A percentile compares a stretch with the other conserved stretches of the same genome.
Evolutionary conservation across 2,888 invertebrate genomes (phyloP).

Genomic region (Halictus quadricinctus): DNA sequence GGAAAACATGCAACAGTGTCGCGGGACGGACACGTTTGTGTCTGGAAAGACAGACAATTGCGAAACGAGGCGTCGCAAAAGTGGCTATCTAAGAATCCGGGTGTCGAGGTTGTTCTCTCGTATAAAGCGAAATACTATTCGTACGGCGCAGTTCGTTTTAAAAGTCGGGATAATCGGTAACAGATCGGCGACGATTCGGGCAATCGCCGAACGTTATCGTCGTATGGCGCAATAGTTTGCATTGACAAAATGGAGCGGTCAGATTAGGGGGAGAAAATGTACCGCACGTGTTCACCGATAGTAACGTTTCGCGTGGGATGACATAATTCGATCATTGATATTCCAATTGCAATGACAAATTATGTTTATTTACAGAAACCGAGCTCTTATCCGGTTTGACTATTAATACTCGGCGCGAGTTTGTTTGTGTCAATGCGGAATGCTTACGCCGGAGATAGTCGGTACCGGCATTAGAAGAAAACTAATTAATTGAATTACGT

Average conservation of each 20-base stretch:
- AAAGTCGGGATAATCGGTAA: neutral
- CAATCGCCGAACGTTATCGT: conserved; percentile 43
- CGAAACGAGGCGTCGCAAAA: neutral
- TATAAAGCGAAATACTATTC: neutral
- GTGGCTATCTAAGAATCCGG: neutral
- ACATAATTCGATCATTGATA: conserved; percentile 47
- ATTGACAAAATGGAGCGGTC: conserved; percentile 15
- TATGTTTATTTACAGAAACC: neutral
- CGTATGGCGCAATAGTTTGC: conserved; percentile 22
- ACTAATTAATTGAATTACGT: neutral
- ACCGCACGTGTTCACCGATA: conserved; percentile 30
- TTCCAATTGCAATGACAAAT: neutral
- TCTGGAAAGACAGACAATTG: neutral
- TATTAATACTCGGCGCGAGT: neutral
- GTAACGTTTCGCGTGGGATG: conserved; percentile 13
- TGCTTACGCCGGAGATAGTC: neutral
- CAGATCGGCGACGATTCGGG: neutral
- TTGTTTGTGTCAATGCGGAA: neutral
- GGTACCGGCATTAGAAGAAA: neutral
- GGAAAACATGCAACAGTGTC: conserved; percentile 12
- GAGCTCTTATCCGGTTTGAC: neutral
- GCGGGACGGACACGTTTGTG: neutral
- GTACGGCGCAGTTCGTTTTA: neutral
- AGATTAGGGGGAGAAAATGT: neutral
- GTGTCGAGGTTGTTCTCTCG: neutral